A percentile compares a stretch with the other conserved stretches of the same genome.
These are phyloP conservation scores for Strigamia crassipes DNA, from an alignment of 2,888 invertebrate species.

Conservation along the genomic window DNA sequence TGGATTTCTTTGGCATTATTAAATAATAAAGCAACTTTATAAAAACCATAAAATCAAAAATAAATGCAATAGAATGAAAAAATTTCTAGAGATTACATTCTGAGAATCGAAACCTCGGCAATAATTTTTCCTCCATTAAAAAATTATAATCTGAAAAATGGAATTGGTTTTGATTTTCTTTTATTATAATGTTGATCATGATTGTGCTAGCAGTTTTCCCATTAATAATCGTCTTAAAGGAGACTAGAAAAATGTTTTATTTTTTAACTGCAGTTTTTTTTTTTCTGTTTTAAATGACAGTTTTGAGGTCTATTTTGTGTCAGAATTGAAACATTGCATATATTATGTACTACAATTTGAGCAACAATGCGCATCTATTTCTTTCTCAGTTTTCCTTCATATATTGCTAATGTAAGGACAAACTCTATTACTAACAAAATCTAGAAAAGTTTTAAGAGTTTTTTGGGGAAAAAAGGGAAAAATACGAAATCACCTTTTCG, in stretches of 20 bases:
- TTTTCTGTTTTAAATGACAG: neutral
- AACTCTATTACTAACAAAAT: neutral
- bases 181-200: neutral
- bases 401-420: neutral
- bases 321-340: neutral
- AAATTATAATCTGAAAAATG: neutral
- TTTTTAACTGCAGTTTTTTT: neutral
- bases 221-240: neutral
- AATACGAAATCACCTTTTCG: neutral
- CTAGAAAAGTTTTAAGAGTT: neutral
- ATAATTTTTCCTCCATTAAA: neutral
- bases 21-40: neutral
- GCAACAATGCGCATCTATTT: conserved; percentile 7
- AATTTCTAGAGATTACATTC: neutral
- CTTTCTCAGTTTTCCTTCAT: neutral
- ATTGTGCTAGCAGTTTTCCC: conserved; percentile 9
- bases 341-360: conserved; percentile 10
- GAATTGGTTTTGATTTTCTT: neutral
- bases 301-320: neutral
- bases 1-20: conserved; percentile 6
- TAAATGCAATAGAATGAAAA: neutral
- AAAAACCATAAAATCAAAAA: neutral
- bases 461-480: neutral
- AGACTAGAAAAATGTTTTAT: conserved; percentile 12
- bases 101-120: conserved; percentile 14